Evolutionary conservation across 2,888 invertebrate species (phyloP).

Genomic region (Palloptera scutellata): DNA sequence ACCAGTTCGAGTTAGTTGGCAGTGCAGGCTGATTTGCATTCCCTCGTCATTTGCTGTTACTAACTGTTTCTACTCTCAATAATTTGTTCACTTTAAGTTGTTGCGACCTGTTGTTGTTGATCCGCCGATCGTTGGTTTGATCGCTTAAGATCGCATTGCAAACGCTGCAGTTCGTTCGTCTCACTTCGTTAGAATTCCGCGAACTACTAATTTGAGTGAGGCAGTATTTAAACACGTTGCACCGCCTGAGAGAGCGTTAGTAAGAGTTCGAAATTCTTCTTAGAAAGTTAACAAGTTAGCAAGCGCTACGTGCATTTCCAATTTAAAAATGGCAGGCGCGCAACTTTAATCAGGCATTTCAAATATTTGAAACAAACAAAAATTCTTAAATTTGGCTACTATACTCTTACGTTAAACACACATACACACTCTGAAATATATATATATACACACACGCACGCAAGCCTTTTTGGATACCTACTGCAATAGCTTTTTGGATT

Average conservation of each 20-base stretch:
- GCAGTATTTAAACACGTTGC: conserved; percentile 54
- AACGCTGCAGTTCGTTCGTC: neutral
- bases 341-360: neutral
- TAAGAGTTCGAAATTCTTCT: conserved; percentile 43
- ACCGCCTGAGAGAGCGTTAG: conserved; percentile 48
- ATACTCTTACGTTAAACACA: neutral
- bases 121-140: neutral
- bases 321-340: neutral
- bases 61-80: neutral
- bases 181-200: neutral
- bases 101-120: neutral
- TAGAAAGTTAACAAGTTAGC: conserved; percentile 51
- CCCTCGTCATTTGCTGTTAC: conserved; percentile 23
- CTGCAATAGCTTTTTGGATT: no score
- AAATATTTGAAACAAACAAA: neutral
- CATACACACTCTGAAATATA: neutral
- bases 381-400: conserved; percentile 3
- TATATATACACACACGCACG: no score
- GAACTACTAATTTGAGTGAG: neutral
- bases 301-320: neutral
- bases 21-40: conserved; percentile 49
- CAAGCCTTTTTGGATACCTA: neutral
- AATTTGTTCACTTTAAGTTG: no score
- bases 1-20: conserved; percentile 42
- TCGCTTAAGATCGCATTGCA: neutral